These are phyloP conservation scores for Antheraea yamamai DNA, from an alignment of 2,888 invertebrate species.

Conservation along the genomic window DNA sequence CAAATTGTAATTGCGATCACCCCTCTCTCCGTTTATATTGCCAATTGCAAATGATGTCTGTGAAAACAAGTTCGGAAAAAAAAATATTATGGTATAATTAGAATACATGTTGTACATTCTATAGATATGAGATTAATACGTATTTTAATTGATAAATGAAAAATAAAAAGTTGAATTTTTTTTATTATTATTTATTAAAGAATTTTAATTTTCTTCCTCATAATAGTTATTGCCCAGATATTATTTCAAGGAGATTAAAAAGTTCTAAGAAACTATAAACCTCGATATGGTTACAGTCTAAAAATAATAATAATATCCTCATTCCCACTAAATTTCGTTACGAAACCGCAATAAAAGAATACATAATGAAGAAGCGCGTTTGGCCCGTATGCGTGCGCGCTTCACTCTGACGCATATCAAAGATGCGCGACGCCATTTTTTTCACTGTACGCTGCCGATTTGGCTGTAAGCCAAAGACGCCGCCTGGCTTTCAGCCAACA, in stretches of 20 bases:
- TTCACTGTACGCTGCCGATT: constrained; percentile 66
- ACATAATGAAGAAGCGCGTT: constrained; percentile 46
- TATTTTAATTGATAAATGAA: background rate
- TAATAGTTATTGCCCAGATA: background rate
- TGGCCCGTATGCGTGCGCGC: constrained; percentile 58
- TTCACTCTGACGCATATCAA: constrained; percentile 78
- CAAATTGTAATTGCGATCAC: too few species aligned
- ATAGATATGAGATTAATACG: too few species aligned
- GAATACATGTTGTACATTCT: too few species aligned
- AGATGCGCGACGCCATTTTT: constrained; percentile 80
- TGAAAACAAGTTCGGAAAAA: too few species aligned
- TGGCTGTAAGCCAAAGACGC: constrained; percentile 74
- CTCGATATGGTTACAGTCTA: constrained; percentile 2
- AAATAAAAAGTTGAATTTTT: background rate
- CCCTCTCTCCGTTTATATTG: too few species aligned
- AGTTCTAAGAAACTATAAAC: constrained; percentile 5
- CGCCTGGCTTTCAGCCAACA: constrained; percentile 70
- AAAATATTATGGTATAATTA: too few species aligned
- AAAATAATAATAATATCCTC: constrained; percentile 13
- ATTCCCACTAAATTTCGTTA: constrained; percentile 11
- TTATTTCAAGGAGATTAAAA: constrained; percentile 9
- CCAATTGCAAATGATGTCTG: too few species aligned
- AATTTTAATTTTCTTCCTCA: background rate
- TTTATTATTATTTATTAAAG: background rate
- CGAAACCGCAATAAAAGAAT: constrained; percentile 41